Evolutionary conservation across 2,797 vertebrate species (phyloP), one percentile per base, ranked within the genome.

Genomic region (Phoxinus dragarum): DNA sequence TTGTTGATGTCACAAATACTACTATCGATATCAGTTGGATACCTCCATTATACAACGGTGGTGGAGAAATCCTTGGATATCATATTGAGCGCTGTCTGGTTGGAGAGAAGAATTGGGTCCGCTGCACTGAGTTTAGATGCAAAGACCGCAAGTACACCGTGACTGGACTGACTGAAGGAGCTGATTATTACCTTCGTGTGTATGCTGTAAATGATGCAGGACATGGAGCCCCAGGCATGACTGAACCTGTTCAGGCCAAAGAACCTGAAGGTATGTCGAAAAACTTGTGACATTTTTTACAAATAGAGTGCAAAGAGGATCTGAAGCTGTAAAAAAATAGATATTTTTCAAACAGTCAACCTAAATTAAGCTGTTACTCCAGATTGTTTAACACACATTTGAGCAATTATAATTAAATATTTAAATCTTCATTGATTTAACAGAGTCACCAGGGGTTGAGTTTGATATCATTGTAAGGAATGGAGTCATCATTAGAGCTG

Each of bases 31-130:
- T 99, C 38, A 96, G 96, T 81, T 99, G 98, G 98, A 94, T 96
- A 54, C 97, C 98, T 38, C 98, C 98, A 5, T 92, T 94, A 8
- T 99, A 97, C 91, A 98, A 98, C 10, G 98, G 98, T n/a, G 98
- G 98, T 89, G 97, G 97, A 87, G 98, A 99, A 81, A 98, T 99
- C 91, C 92, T 94, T 64, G 98, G 98, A 77, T 99, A 99, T 92
- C 97, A 97, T 36, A 94, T 99, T 5, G 98, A 99, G 91, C 80
- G 86, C 66, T 90, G 90, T 64, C 31, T 98, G 87, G 91, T 94
- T 10, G 97, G 97, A 87, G 93, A 96, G 87, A 99, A 97, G 42
- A 95, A 98, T 52, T 99, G 98, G 98, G 97, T 96, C 66, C 98
- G 98, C 80, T 96, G 96, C 92, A 99, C 97, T 68, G 98, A 98